A percentile compares a stretch with the other conserved stretches of the same genome.
phyloP scores from a whole-genome alignment of 2,888 invertebrate species.

The Cinara cedri region DNA sequence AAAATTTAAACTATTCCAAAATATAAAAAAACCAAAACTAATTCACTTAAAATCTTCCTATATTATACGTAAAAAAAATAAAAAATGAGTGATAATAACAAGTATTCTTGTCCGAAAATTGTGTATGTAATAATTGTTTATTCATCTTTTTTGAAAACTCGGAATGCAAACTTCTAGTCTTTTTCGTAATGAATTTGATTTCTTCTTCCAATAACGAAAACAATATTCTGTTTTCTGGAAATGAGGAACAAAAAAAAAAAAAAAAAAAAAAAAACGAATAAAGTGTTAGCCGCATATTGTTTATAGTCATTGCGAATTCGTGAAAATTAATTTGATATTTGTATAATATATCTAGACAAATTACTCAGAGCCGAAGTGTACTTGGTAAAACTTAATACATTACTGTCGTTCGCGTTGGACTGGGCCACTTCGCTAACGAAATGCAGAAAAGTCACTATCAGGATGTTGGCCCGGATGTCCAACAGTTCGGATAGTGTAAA shows the following conservation, averaged over 20 bases:
- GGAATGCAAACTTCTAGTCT: conserved; percentile 53
- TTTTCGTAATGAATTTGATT: conserved; percentile 54
- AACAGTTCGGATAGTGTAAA: conserved; percentile 65
- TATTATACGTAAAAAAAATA: too few relatives aligned
- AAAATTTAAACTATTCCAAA: too few relatives aligned
- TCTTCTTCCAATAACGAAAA: conserved; percentile 58
- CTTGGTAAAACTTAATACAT: conserved; percentile 63
- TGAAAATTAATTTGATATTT: neutral
- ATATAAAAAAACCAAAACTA: too few relatives aligned
- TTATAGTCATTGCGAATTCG: too few relatives aligned
- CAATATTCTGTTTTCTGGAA: conserved; percentile 57
- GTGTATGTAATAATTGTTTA: conserved; percentile 41
- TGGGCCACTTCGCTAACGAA: conserved; percentile 64
- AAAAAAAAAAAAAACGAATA: conserved; percentile 31
- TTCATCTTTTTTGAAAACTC: conserved; percentile 55
- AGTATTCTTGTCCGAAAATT: conserved; percentile 58
- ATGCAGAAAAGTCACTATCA: conserved; percentile 65
- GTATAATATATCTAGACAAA: conserved; percentile 59
- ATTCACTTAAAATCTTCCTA: too few relatives aligned
- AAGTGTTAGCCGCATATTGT: neutral
- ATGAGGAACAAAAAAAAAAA: neutral
- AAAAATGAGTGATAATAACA: too few relatives aligned
- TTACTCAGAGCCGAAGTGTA: conserved; percentile 61
- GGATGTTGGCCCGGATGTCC: conserved; percentile 66
- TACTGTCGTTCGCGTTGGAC: conserved; percentile 62